Base-by-base conservation (phyloP, 2,113 vertebrate genomes). In the Ammodramus savannarum region DNA sequence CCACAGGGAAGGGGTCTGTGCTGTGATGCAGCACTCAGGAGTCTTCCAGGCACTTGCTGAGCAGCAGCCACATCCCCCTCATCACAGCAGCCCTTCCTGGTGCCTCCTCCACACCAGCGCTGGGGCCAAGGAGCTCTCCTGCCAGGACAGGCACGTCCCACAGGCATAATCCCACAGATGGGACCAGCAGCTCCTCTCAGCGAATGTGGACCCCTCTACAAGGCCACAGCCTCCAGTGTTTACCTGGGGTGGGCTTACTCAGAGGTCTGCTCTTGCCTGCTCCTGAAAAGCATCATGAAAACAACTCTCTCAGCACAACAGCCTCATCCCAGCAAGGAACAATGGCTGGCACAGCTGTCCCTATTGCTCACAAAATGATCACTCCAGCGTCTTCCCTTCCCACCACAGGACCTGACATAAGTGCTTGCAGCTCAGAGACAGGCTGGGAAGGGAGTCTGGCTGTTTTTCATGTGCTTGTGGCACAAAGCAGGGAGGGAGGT, bases 81-180 rank as follows among this genome's bases (percentile, higher is more conserved):
- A 34, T 1, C 2, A 8, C 67, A 59, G 44, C 63, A 89, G 63
- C 87, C 49, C 29, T 55, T 63, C 76, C 48, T 4, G 0, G 16
- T 0, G 0, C 25, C 34, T 54, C 39, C 44, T 25, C 20, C 1
- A 5, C 54, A 46, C 63, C 44, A 51, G 44, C 10, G 36, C 59
- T 55, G 54, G 26, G 48, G 54, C 39, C 5, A 1, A 85, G 46
- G 32, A 11, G 1, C 34, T 73, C 38, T 76, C 29, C 32, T 58
- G 38, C 63, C 76, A 51, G 18, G 54, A 71, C 14, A 57, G 31
- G 11, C 23, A 61, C 0, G 0, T 82, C 39, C 69, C 41, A 29
- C 51, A 55, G 61, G n/a, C 73, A 69, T 55, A 19, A 54, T 31
- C 52, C 11, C 31, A 20, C 15, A 8, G 32, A 54, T 1, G 1